These are phyloP conservation scores for Rhegmatorhina hoffmannsi DNA, from an alignment of 2,113 vertebrate genomes.

Conservation along the genomic window DNA sequence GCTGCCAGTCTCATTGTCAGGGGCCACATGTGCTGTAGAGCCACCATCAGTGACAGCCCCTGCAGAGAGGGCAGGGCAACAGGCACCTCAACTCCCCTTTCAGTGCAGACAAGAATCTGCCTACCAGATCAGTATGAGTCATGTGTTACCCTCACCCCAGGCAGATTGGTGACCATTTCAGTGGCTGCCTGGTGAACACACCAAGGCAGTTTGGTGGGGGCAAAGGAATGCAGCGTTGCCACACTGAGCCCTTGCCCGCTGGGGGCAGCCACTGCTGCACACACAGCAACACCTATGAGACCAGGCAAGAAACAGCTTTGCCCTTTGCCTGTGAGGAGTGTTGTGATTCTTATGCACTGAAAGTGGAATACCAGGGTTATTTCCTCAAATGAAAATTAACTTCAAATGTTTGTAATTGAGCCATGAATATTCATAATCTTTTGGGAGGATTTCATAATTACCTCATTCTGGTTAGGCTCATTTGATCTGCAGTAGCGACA, in stretches of 20 bases:
- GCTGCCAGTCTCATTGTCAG: rapidly evolving
- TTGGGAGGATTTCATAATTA: constrained; percentile 30
- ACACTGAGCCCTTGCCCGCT: rapidly evolving
- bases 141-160: rapidly evolving
- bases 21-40: rapidly evolving
- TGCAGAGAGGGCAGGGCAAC: background rate
- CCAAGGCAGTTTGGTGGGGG: rapidly evolving
- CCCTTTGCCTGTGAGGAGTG: background rate
- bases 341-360: background rate
- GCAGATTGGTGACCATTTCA: rapidly evolving
- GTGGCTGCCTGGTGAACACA: rapidly evolving
- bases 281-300: rapidly evolving
- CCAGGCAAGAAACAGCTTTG: background rate
- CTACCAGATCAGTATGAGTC: rapidly evolving
- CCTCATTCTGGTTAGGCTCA: constrained; percentile 27
- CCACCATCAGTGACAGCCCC: background rate
- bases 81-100: background rate
- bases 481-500: background rate
- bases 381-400: constrained; percentile 14
- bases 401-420: constrained; percentile 12
- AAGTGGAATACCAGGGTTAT: background rate
- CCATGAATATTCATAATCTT: constrained; percentile 30
- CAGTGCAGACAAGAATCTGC: background rate
- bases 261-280: rapidly evolving
- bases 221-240: background rate